These are phyloP conservation scores for Mythimna pallens DNA, from an alignment of 2,888 invertebrate genomes.

Conservation along the genomic window DNA sequence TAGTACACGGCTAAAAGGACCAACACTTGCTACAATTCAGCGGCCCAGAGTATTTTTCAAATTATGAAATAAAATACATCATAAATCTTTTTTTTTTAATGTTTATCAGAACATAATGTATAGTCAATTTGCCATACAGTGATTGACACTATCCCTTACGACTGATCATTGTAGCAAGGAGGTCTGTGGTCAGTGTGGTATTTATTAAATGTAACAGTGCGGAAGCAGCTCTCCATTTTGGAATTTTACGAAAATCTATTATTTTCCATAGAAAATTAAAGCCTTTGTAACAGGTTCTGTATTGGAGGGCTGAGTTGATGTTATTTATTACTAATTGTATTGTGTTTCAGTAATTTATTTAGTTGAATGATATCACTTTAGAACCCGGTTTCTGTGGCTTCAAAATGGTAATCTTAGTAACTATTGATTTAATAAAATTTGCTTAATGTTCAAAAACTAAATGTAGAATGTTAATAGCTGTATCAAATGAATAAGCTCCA, in stretches of 20 bases:
- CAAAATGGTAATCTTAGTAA: not conserved
- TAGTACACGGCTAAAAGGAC: slow-evolving; percentile 3
- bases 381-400: not conserved
- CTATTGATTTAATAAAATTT: not conserved
- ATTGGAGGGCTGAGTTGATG: slow-evolving; percentile 7
- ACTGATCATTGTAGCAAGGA: slow-evolving; percentile 13
- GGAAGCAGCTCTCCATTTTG: slow-evolving; percentile 11
- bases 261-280: not conserved
- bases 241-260: not conserved
- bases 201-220: not conserved
- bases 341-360: slow-evolving; percentile 3
- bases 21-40: slow-evolving; percentile 10
- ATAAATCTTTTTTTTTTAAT: too few relatives aligned
- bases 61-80: not conserved
- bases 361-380: not conserved
- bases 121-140: slow-evolving; percentile 15
- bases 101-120: not conserved
- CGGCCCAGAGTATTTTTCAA: not conserved
- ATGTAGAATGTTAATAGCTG: not conserved
- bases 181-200: not conserved
- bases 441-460: not conserved
- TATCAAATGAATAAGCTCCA: not conserved
- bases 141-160: not conserved
- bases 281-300: not conserved
- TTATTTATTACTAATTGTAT: not conserved